Base-by-base conservation (phyloP, 2,797 vertebrate genomes). In the Dallia pectoralis region DNA sequence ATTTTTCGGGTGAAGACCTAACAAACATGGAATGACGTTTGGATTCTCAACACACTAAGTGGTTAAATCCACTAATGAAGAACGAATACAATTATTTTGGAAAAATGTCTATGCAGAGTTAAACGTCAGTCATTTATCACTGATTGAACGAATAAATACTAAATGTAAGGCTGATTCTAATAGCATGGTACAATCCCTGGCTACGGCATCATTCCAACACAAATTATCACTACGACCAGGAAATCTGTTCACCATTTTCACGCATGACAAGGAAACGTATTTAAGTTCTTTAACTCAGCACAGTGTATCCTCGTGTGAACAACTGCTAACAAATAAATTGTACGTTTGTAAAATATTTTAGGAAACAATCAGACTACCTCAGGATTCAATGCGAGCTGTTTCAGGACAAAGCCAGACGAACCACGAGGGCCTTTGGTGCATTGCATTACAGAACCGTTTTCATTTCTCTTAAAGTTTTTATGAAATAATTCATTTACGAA, bases 161-260 rank as follows among this genome's bases (percentile, higher is more conserved):
- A 30, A 1, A 2, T 9, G 27, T 3, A 65, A 33, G 33, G 27
- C 62, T 30, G 15, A 62, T 19, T 44, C 4, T 15, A 1, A 32
- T 11, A 82, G 70, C 74, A 67, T 67, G 81, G 77, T 71, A 78
- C 82, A 66, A 80, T 63, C 1, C 79, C 72, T 72, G 29, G 32
- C 75, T 77, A 69, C 47, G 79, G 75, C 85, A 67, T 84, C 61
- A 44, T 53, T 78, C 83, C 75, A 73, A 44, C 74, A 59, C 22
- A n/a, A 56, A 22, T 22, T 56, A 11, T 56, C 9, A 59, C 22
- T 25, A 59, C 11, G 3, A 12, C 40, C 53, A 59, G 53, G 81
- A 75, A 81, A 89, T 82, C 84, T 91, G 83, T 82, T 88, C 77
- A 79, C 47, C 32, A 59, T 78, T 78, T 77, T 53, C 0, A 65